A percentile compares a stretch with the other conserved stretches of the same genome.
Evolutionary conservation across 2,888 invertebrate genomes (phyloP).

Genomic region (Drosophila borealis): DNA sequence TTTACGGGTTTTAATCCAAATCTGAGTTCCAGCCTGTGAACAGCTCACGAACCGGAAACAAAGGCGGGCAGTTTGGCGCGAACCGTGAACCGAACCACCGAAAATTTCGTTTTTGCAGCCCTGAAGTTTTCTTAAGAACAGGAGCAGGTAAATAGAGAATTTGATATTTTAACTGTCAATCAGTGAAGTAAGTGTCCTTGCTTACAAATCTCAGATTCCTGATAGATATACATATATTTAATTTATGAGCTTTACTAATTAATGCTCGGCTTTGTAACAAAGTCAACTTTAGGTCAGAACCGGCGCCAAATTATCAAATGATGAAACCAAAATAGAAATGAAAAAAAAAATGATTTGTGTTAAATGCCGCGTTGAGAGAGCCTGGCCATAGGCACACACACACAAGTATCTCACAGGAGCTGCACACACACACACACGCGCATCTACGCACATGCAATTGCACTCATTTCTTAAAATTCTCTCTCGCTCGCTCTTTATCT

Average conservation of each 20-base stretch:
- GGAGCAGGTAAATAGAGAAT: too few species aligned
- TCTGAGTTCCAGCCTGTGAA: too few species aligned
- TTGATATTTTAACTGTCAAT: too few species aligned
- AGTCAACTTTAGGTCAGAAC: slow-evolving; percentile 30
- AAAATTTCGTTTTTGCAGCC: too few species aligned
- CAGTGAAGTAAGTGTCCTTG: too few species aligned
- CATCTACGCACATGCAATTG: slow-evolving; percentile 30
- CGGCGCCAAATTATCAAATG: slow-evolving; percentile 45
- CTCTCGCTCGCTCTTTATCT: background rate
- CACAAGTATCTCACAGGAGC: slow-evolving; percentile 30
- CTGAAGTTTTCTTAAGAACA: too few species aligned
- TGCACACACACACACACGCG: slow-evolving; percentile 5
- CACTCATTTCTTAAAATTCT: slow-evolving; percentile 37
- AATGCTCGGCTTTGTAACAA: slow-evolving; percentile 22
- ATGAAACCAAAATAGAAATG: slow-evolving; percentile 38
- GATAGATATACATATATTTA: background rate
- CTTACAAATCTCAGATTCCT: background rate
- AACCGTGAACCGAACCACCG: too few species aligned
- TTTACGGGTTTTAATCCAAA: too few species aligned
- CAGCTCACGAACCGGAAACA: too few species aligned
- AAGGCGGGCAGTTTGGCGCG: too few species aligned
- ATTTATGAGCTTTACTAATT: background rate
- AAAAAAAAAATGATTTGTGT: slow-evolving; percentile 38
- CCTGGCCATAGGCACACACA: slow-evolving; percentile 15
- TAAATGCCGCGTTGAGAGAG: slow-evolving; percentile 34